Conservation (phyloP, 2,797 vertebrate genomes). For the Sciaenops ocellatus region DNA sequence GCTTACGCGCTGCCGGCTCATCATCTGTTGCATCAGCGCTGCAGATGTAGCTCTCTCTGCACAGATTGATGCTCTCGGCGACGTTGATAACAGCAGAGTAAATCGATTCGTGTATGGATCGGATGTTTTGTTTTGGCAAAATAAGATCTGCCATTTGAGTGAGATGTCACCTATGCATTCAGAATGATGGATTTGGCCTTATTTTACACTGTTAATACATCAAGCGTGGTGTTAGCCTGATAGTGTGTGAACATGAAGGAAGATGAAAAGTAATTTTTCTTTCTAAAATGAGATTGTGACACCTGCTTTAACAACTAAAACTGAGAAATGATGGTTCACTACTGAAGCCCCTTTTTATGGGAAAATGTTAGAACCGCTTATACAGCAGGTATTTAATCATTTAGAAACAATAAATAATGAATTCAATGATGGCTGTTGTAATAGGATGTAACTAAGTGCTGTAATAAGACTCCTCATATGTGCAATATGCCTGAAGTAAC, state of each 20-base stretch:
- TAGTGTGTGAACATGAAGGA: not conserved
- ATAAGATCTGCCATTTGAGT: conserved; percentile 44
- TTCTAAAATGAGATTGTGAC: conserved; percentile 31
- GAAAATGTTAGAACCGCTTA: not conserved
- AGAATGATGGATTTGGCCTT: conserved; percentile 36
- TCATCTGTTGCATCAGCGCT: conserved; percentile 41
- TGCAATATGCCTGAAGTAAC: not conserved
- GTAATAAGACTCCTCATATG: not conserved
- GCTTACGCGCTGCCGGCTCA: conserved; percentile 17
- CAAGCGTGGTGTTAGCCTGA: conserved; percentile 11
- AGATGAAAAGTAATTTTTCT: conserved; percentile 23
- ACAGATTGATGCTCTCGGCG: conserved; percentile 31
- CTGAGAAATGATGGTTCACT: not conserved
- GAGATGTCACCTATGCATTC: conserved; percentile 18
- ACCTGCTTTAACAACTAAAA: conserved; percentile 18
- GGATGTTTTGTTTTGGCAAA: conserved; percentile 26
- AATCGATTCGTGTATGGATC: conserved; percentile 47
- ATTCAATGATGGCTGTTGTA: not conserved
- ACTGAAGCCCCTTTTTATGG: not conserved
- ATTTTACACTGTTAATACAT: conserved; percentile 44
- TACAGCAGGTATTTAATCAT: not conserved
- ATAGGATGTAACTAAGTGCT: not conserved
- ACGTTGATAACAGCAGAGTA: conserved; percentile 49
- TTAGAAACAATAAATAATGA: not conserved
- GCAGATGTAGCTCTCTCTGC: conserved; percentile 36